These are phyloP conservation scores for Peromyscus leucopus DNA, from an alignment of 2,113 vertebrate genomes.

Conservation along the genomic window DNA sequence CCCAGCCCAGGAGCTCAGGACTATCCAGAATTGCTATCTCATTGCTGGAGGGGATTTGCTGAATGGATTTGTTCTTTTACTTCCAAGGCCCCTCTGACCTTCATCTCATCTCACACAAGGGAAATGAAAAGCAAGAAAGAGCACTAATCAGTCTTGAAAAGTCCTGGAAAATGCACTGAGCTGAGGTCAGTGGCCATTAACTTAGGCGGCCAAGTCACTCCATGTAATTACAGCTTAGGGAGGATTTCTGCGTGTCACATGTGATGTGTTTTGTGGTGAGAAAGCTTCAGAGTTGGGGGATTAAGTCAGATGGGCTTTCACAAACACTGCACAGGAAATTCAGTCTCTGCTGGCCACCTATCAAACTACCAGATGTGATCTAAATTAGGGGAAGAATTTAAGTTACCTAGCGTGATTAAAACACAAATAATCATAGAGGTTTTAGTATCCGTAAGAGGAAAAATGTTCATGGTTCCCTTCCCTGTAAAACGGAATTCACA, in stretches of 20 bases:
- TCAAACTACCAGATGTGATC: conserved; percentile 29
- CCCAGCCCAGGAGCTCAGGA: not conserved
- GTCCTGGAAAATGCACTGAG: conserved; percentile 34
- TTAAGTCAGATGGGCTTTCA: conserved; percentile 72
- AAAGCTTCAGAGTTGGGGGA: conserved; percentile 79
- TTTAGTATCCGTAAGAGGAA: not conserved
- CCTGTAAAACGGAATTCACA: not conserved
- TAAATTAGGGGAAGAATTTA: conserved; percentile 67
- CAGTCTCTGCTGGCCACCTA: not conserved
- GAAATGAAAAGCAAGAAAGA: conserved; percentile 76
- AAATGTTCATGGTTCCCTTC: not conserved
- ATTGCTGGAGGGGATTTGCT: conserved; percentile 60
- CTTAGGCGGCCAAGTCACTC: conserved; percentile 61
- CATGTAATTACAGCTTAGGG: conserved; percentile 71
- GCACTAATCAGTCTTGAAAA: conserved; percentile 73
- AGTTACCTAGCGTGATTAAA: conserved; percentile 67
- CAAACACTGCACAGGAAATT: conserved; percentile 71
- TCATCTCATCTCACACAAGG: not conserved
- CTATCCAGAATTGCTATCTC: conserved; percentile 48
- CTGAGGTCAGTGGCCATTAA: conserved; percentile 44
- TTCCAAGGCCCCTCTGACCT: not conserved
- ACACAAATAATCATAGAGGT: conserved; percentile 22
- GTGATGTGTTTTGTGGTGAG: conserved; percentile 67
- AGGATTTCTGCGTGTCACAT: conserved; percentile 59
- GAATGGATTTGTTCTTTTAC: conserved; percentile 49